Conservation (phyloP, 2,888 invertebrate species). For the Parnassius apollo region DNA sequence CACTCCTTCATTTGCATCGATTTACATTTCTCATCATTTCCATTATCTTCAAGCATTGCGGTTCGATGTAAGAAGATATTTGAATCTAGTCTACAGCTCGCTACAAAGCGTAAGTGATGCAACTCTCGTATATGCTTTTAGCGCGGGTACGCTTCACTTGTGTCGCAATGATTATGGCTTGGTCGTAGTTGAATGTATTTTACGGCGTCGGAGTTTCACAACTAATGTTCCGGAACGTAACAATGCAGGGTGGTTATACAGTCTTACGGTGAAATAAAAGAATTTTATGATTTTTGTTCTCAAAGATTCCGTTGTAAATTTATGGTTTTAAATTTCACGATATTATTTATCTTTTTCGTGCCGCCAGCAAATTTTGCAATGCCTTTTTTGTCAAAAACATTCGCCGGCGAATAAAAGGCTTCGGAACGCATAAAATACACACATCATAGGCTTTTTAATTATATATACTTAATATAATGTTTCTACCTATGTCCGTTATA, state of each 20-base stretch:
- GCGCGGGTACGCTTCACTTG: slow-evolving; percentile 9
- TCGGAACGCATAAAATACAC: no score
- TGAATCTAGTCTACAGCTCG: neutral
- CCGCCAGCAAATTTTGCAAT: no score
- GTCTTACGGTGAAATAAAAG: neutral
- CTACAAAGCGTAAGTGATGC: slow-evolving; percentile 16
- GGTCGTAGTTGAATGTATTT: slow-evolving; percentile 2
- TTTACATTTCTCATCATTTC: neutral
- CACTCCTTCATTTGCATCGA: neutral
- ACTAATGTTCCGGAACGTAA: slow-evolving; percentile 17
- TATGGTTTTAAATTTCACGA: no score
- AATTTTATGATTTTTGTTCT: no score
- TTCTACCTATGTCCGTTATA: no score
- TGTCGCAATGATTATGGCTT: slow-evolving; percentile 6
- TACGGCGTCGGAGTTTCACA: slow-evolving; percentile 1
- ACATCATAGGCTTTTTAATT: no score
- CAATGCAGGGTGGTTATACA: neutral
- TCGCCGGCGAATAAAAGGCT: no score
- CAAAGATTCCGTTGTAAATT: no score
- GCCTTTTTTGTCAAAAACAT: no score
- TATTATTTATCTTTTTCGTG: no score
- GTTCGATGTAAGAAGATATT: neutral
- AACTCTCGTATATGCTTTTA: slow-evolving; percentile 17
- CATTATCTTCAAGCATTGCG: slow-evolving; percentile 8
- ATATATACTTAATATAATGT: no score